Evolutionary conservation across 2,888 invertebrate species (phyloP).

Genomic region (Stenodera caucasica): DNA sequence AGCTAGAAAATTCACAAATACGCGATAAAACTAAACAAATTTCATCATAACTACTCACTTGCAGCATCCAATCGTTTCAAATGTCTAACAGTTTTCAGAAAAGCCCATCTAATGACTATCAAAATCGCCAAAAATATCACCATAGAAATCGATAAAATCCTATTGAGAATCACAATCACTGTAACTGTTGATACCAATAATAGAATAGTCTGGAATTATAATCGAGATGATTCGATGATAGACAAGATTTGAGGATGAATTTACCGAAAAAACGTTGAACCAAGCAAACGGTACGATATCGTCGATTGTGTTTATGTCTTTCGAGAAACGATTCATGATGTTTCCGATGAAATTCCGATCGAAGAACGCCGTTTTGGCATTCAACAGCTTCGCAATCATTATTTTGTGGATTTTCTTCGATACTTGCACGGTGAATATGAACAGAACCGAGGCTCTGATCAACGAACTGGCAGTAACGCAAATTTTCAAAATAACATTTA

Average conservation of each 20-base stretch:
- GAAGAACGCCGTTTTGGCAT: conserved; percentile 5
- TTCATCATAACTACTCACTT: conserved; percentile 29
- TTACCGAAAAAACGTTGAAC: conserved; percentile 6
- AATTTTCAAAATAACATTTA: too few species aligned
- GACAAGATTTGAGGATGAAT: background rate
- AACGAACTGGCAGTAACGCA: conserved; percentile 49
- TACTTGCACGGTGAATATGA: background rate
- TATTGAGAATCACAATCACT: background rate
- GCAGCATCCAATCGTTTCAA: conserved; percentile 33
- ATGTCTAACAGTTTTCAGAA: conserved; percentile 34
- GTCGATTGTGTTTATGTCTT: conserved; percentile 43
- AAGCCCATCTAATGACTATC: conserved; percentile 19
- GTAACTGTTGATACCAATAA: background rate
- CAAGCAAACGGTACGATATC: background rate
- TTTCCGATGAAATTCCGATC: conserved; percentile 1
- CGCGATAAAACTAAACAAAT: too few species aligned
- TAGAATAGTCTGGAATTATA: background rate
- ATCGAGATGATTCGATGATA: background rate
- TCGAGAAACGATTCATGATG: conserved; percentile 63
- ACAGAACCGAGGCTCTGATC: background rate
- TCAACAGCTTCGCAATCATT: background rate
- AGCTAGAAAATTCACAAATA: conserved; percentile 53
- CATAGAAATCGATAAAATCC: background rate
- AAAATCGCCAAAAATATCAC: conserved; percentile 25
- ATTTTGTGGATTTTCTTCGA: conserved; percentile 2